Evolutionary conservation across 2,797 vertebrate species (phyloP), one percentile per base, ranked within the genome.

Genomic region (Rhinoraja longicauda): DNA sequence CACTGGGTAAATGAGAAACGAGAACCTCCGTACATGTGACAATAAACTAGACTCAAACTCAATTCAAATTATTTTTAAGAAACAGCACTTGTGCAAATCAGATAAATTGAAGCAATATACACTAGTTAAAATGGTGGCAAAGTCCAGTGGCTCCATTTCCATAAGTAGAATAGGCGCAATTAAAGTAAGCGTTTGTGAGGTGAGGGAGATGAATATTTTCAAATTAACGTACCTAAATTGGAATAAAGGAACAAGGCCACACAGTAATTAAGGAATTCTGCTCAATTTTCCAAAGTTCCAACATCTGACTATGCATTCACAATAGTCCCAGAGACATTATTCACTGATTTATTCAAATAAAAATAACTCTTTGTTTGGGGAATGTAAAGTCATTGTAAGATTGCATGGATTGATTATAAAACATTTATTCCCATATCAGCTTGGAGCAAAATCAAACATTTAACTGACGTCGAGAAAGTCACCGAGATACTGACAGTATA

Each of bases 321-420:
- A 67, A 21, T 64, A 32, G n/a, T 7, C 36, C n/a, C n/a, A 67
- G 62, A 57, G 39, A 91, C 24, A 53, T 91, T 91, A 73, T 91
- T 91, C 21, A 72, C 53, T 73, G 67, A 64, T 10, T 36, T 26
- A 73, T 45, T 91, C 24, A 53, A 91, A 73, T 39, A 75, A 75
- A 19, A n/a, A 92, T 73, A 92, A 53, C 24, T 75, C 70, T 0
- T 92, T 36, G 39, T 91, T 91, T 26, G 13, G 24, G n/a, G 26
- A 62, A 72, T 72, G 39, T 2, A 9, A 67, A 70, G 32, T 73
- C 88, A 86, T 64, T 64, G 57, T 88, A 75, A 92, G 75, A 73
- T 92, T 92, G 45, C 67, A 29, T 53, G 39, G 75, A 92, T 72
- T 72, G 45, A 45, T 73, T 45, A 92, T 73, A 53, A 75, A 75